Evolutionary conservation across 2,113 vertebrate genomes (phyloP).

Genomic region (Calidris pugnax): DNA sequence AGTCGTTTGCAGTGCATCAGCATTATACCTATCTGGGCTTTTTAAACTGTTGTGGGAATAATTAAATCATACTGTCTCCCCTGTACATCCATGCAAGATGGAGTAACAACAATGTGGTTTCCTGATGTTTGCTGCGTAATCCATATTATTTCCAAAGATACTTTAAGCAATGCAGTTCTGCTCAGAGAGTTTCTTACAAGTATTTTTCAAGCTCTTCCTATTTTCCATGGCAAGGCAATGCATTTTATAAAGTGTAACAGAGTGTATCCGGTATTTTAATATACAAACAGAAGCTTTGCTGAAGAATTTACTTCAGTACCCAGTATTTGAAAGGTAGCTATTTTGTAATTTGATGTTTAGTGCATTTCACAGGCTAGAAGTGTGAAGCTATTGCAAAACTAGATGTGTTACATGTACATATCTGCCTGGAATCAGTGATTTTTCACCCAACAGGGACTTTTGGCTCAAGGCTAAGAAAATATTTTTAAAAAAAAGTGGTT

Average conservation of each 20-base stretch:
- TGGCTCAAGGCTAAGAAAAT: background rate
- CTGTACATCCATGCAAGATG: background rate
- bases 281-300: background rate
- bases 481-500: background rate
- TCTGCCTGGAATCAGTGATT: background rate
- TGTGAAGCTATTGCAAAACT: background rate
- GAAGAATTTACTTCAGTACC: background rate
- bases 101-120: background rate
- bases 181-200: background rate
- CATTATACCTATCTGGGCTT: background rate
- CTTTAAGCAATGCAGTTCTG: background rate
- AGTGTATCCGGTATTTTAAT: background rate
- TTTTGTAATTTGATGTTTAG: background rate
- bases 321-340: background rate
- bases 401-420: background rate
- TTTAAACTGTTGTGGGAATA: background rate
- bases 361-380: background rate
- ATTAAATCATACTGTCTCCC: background rate
- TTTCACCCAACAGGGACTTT: background rate
- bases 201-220: background rate
- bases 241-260: background rate
- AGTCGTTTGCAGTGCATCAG: background rate
- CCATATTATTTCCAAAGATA: background rate
- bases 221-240: background rate
- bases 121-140: rapidly evolving